These are phyloP conservation scores for Sesamia inferens DNA, from an alignment of 2,888 invertebrate genomes.

Conservation along the genomic window DNA sequence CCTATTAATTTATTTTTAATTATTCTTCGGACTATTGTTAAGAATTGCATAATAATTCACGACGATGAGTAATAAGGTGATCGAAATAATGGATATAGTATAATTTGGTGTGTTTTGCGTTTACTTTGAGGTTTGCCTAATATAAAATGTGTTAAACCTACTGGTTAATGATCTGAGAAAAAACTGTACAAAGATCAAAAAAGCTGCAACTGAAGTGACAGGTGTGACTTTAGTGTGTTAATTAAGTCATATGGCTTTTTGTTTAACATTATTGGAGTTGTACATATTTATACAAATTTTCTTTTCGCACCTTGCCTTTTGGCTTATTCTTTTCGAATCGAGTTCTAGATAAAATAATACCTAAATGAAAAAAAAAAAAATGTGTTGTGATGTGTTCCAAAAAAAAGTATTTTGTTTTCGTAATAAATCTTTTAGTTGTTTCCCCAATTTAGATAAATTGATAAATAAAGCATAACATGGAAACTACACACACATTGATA, in stretches of 20 bases:
- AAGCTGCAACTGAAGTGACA: too few relatives aligned
- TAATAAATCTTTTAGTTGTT: conserved; percentile 17
- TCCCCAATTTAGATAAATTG: conserved; percentile 42
- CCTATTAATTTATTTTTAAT: conserved; percentile 32
- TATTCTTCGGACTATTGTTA: conserved; percentile 24
- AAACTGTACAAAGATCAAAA: background rate
- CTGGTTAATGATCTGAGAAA: background rate
- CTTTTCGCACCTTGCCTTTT: background rate
- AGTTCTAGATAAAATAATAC: conserved; percentile 9
- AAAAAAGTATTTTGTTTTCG: conserved; percentile 12
- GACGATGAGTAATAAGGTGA: conserved; percentile 25
- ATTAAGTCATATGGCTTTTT: too few relatives aligned
- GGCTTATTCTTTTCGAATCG: conserved; percentile 5
- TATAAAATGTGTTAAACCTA: background rate
- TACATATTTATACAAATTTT: background rate
- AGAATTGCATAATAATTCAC: conserved; percentile 24
- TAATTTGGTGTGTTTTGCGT: background rate
- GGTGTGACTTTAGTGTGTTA: too few relatives aligned
- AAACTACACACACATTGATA: conserved; percentile 24
- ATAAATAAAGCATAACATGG: conserved; percentile 4
- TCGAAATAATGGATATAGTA: background rate
- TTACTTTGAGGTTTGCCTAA: background rate
- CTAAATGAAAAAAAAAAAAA: background rate
- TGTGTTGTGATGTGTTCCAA: background rate
- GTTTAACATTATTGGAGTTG: too few relatives aligned